Conservation (phyloP, 2,888 invertebrate species). For the Mesorhabditis spiculigera region DNA sequence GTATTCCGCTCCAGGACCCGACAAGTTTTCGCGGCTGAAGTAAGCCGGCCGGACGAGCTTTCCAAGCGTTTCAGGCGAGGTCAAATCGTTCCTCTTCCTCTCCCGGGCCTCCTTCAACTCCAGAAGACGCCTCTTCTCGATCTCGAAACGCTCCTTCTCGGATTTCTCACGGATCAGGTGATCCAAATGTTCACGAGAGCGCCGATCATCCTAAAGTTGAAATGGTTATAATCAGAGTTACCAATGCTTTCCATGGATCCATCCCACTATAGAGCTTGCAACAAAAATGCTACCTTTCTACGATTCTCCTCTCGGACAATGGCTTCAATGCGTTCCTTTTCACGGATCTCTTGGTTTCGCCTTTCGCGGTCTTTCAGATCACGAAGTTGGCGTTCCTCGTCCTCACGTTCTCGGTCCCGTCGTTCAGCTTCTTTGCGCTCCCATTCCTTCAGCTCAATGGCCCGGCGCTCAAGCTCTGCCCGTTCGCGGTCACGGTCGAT, state of each 20-base stretch:
- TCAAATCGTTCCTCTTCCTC: constrained; percentile 33
- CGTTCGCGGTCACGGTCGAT: constrained; percentile 39
- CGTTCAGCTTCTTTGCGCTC: constrained; percentile 47
- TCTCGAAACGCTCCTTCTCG: constrained; percentile 51
- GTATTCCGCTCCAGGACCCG: constrained; percentile 23
- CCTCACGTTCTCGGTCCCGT: constrained; percentile 41
- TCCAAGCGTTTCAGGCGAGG: constrained; percentile 48
- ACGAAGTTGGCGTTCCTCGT: constrained; percentile 48
- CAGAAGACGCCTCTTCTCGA: constrained; percentile 46
- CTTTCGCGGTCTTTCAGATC: constrained; percentile 48
- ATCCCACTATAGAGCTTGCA: not conserved
- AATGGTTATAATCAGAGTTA: not conserved
- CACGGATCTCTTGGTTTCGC: constrained; percentile 51
- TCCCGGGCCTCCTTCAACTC: constrained; percentile 47
- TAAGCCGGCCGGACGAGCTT: constrained; percentile 52
- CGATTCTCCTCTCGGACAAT: constrained; percentile 47
- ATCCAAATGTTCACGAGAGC: constrained; percentile 51
- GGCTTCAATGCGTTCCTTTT: constrained; percentile 49
- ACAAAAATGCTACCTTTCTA: constrained; percentile 15
- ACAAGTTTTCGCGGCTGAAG: constrained; percentile 50
- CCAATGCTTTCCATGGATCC: too few species aligned
- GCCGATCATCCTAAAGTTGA: constrained; percentile 38
- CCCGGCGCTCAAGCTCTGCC: constrained; percentile 43
- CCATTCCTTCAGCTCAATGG: constrained; percentile 40
- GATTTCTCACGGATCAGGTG: constrained; percentile 45